phyloP scores from a whole-genome alignment of 2,797 vertebrate species.

The Spinus pinus region DNA sequence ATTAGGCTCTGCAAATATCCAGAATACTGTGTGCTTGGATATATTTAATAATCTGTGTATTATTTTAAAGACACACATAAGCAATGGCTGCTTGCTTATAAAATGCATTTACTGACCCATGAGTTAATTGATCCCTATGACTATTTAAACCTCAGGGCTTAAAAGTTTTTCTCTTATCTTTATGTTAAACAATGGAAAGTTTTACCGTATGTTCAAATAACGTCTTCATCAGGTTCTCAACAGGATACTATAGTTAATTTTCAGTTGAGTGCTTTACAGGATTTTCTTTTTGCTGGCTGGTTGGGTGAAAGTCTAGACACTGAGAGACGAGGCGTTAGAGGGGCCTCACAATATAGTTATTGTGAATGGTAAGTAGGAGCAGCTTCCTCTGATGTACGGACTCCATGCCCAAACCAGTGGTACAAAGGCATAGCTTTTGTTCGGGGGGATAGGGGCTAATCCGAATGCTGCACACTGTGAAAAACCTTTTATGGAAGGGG shows the following conservation, averaged over 20 bases:
- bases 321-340: slow-evolving; percentile 77
- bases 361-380: slow-evolving; percentile 88
- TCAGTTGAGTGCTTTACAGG: slow-evolving; percentile 97
- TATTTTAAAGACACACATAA: slow-evolving; percentile 82
- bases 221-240: slow-evolving; percentile 98
- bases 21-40: not conserved
- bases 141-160: slow-evolving; percentile 85
- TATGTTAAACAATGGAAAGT: slow-evolving; percentile 90
- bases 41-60: slow-evolving; percentile 81
- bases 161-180: slow-evolving; percentile 79
- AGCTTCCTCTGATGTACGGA: slow-evolving; percentile 88
- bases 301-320: slow-evolving; percentile 90
- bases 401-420: slow-evolving; percentile 78
- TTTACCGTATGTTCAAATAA: slow-evolving; percentile 95
- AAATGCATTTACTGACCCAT: slow-evolving; percentile 88
- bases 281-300: slow-evolving; percentile 91
- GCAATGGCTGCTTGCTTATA: slow-evolving; percentile 76
- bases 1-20: not conserved
- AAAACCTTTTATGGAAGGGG: slow-evolving; percentile 72
- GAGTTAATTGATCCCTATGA: slow-evolving; percentile 86
- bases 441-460: slow-evolving; percentile 86
- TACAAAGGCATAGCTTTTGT: slow-evolving; percentile 93
- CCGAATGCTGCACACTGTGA: slow-evolving; percentile 83
- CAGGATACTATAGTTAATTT: slow-evolving; percentile 96
- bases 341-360: slow-evolving; percentile 87